Evolutionary conservation across 2,797 vertebrate genomes (phyloP), one percentile per base, ranked within the genome.

Genomic region (Diplodus sargus): DNA sequence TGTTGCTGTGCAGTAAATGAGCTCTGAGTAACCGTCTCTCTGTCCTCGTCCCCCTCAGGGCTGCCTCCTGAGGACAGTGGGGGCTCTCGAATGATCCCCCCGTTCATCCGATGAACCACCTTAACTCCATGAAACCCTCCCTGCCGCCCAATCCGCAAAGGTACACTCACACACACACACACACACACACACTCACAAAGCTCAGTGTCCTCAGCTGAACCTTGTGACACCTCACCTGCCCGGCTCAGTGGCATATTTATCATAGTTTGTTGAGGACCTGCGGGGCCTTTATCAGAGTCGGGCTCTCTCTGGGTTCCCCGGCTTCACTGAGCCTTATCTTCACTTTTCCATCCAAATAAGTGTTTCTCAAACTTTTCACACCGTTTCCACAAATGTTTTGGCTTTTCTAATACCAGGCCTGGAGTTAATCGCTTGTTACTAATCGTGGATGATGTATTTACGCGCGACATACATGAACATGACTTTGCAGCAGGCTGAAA

Each of bases 111-210:
- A 94, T 92, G 91, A 93, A 92, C 91, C 90, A 85, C 74, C 83
- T 90, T 79, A 91, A 91, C 91, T 93, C 91, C 85, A 93, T 93
- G 91, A 92, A 93, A 92, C 87, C 89, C 79, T 90, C 86, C 84
- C 90, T 91, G 76, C 89, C 88, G 87, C 88, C 85, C 86, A 92
- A 81, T 87, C 90, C 90, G 79, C 93, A 93, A 81, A 93, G 93
- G 92, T 92, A 90, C 60, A 59, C 70, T 71, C 79, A 45, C 23
- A 25, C 70, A 61, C 74, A 54, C 58, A 62, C 79, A 65, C 52
- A 45, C 49, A 53, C 51, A 61, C 77, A 53, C 71, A 39, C 73
- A 34, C 79, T 42, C 64, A 45, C 56, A 22, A 58, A 62, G 28
- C n/a, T 61, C 23, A 2, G 60, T 70, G 84, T 84, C 85, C 79